These are phyloP conservation scores for Neria commutata DNA, from an alignment of 2,888 invertebrate genomes.

Conservation along the genomic window DNA sequence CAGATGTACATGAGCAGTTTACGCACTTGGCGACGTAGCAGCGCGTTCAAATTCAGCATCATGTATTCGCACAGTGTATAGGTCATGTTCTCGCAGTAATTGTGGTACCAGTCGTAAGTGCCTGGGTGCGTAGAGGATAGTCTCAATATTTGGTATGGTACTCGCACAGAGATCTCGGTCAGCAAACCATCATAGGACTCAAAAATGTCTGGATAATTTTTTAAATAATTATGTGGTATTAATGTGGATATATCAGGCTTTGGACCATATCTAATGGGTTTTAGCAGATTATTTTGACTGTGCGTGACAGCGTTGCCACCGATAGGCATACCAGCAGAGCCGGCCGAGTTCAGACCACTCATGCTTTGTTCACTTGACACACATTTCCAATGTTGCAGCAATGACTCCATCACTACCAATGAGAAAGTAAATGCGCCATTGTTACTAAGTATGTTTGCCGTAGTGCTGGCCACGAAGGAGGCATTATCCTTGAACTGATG, in stretches of 20 bases:
- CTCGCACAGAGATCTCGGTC: constrained; percentile 90
- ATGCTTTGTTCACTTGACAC: constrained; percentile 60
- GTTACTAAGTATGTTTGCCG: constrained; percentile 73
- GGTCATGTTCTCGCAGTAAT: constrained; percentile 69
- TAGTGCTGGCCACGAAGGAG: constrained; percentile 71
- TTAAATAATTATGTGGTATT: constrained; percentile 90
- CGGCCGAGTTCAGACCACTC: constrained; percentile 25
- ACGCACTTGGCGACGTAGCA: constrained; percentile 82
- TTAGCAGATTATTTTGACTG: constrained; percentile 67
- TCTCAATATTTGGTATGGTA: constrained; percentile 85
- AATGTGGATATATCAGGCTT: constrained; percentile 96
- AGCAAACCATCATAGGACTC: constrained; percentile 92
- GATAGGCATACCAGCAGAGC: constrained; percentile 22
- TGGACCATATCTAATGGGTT: constrained; percentile 79
- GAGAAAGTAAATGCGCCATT: constrained; percentile 77
- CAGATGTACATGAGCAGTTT: constrained; percentile 91
- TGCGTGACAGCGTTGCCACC: constrained; percentile 24
- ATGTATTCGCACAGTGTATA: constrained; percentile 89
- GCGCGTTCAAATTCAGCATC: constrained; percentile 83
- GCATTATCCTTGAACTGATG: constrained; percentile 66
- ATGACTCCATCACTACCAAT: constrained; percentile 71
- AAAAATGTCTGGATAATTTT: constrained; percentile 91
- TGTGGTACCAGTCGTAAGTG: constrained; percentile 65
- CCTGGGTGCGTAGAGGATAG: constrained; percentile 59
- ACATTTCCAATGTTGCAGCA: constrained; percentile 78